Conservation (phyloP, 2,888 invertebrate species). For the Reticulitermes lucifugus region DNA sequence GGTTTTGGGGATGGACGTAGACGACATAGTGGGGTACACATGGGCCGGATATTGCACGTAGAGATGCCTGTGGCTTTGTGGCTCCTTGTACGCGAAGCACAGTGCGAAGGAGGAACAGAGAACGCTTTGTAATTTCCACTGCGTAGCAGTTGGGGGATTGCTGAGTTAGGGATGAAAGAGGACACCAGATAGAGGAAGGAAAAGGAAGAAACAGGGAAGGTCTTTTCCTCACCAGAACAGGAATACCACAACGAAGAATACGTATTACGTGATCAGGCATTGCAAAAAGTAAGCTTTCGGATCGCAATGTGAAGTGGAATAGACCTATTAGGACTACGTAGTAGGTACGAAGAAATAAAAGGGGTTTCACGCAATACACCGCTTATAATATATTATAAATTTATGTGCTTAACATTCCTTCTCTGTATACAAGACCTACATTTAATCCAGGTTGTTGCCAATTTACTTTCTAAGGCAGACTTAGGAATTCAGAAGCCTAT, state of each 20-base stretch:
- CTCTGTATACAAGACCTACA: neutral
- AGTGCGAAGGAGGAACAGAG: neutral
- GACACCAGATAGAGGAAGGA: neutral
- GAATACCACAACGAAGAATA: conserved; percentile 38
- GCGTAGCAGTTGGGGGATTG: conserved; percentile 14
- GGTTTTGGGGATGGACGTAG: conserved; percentile 7
- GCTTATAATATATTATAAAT: neutral
- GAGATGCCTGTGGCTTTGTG: conserved; percentile 14
- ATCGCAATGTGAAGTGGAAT: neutral
- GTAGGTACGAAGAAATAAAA: neutral
- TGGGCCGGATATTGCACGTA: conserved; percentile 37
- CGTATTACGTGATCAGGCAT: conserved; percentile 37
- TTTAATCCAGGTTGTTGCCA: neutral
- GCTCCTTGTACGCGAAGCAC: neutral
- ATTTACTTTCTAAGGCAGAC: neutral
- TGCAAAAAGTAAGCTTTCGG: conserved; percentile 22
- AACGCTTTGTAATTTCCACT: neutral
- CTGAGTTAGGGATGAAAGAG: conserved; percentile 5
- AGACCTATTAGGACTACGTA: neutral
- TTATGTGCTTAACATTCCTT: conserved; percentile 22
- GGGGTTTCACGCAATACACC: neutral
- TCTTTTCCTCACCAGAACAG: conserved; percentile 25
- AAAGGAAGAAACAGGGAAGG: neutral
- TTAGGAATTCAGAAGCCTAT: neutral
- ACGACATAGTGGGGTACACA: conserved; percentile 25